Conservation (phyloP, 1,140 invertebrate genomes). For the Belonocnema kinseyi region DNA sequence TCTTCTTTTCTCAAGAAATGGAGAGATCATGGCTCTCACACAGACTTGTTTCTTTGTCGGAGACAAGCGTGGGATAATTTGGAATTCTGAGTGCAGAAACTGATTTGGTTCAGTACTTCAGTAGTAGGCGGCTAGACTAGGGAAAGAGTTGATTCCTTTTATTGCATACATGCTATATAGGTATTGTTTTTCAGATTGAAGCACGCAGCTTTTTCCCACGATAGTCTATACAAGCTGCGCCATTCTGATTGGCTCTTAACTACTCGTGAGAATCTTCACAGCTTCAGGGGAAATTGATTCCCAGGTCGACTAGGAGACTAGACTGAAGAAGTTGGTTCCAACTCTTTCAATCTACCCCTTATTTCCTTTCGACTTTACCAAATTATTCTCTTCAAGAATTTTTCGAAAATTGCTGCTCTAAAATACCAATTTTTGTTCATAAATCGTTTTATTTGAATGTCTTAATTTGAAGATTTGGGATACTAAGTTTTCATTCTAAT, state of each 20-base stretch:
- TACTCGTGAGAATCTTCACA: slow-evolving; percentile 67
- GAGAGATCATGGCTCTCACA: too few relatives aligned
- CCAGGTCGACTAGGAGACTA: slow-evolving; percentile 69
- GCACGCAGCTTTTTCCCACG: background rate
- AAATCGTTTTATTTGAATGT: too few relatives aligned
- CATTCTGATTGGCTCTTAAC: too few relatives aligned
- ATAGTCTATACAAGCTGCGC: slow-evolving; percentile 30
- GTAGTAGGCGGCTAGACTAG: background rate
- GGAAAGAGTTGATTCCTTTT: background rate
- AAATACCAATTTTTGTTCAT: too few relatives aligned
- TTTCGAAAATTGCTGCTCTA: slow-evolving; percentile 43
- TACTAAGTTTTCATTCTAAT: too few relatives aligned
- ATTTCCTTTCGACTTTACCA: slow-evolving; percentile 39
- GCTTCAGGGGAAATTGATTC: slow-evolving; percentile 72
- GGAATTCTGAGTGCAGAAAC: too few relatives aligned
- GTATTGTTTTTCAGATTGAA: background rate
- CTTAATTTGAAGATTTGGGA: too few relatives aligned
- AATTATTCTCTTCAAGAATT: slow-evolving; percentile 38
- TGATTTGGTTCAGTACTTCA: slow-evolving; percentile 10
- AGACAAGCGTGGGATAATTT: too few relatives aligned
- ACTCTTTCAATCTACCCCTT: slow-evolving; percentile 50
- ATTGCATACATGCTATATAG: slow-evolving; percentile 10
- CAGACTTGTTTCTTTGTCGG: too few relatives aligned
- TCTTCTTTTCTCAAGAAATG: too few relatives aligned
- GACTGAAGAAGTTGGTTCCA: slow-evolving; percentile 52